A percentile compares a stretch with the other conserved stretches of the same genome.
Evolutionary conservation across 2,888 invertebrate species (phyloP).

Genomic region (Cheilosia vulpina): DNA sequence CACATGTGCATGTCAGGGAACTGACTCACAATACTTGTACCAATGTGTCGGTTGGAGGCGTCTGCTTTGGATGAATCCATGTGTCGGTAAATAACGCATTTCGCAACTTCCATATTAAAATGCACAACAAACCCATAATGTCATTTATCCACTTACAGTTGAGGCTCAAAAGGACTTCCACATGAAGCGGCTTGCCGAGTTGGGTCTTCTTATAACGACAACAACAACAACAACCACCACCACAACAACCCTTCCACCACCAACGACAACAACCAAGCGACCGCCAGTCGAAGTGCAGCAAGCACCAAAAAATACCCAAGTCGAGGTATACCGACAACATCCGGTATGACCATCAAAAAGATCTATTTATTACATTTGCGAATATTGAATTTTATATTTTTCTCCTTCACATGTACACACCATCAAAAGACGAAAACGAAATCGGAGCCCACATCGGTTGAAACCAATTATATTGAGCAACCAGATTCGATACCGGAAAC

Average conservation of each 20-base stretch:
- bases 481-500: constrained; percentile 82
- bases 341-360: constrained; percentile 76
- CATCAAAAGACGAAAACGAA: constrained; percentile 77
- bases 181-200: constrained; percentile 85
- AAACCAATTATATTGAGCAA: constrained; percentile 83
- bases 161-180: constrained; percentile 96
- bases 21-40: constrained; percentile 92
- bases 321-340: constrained; percentile 79
- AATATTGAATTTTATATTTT: constrained; percentile 31
- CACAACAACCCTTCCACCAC: constrained; percentile 84
- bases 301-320: constrained; percentile 79
- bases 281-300: constrained; percentile 81
- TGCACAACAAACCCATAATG: not conserved
- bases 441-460: constrained; percentile 81
- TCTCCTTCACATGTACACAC: constrained; percentile 5
- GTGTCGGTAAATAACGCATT: constrained; percentile 90
- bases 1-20: constrained; percentile 94
- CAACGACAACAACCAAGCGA: constrained; percentile 82
- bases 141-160: constrained; percentile 85
- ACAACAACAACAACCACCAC: constrained; percentile 84
- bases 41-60: constrained; percentile 96
- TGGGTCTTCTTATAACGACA: constrained; percentile 84
- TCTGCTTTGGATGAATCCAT: constrained; percentile 95
- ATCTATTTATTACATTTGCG: constrained; percentile 35
- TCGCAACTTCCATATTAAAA: not conserved